Evolutionary conservation across 2,113 vertebrate genomes (phyloP).

Genomic region (Emberiza fucata): DNA sequence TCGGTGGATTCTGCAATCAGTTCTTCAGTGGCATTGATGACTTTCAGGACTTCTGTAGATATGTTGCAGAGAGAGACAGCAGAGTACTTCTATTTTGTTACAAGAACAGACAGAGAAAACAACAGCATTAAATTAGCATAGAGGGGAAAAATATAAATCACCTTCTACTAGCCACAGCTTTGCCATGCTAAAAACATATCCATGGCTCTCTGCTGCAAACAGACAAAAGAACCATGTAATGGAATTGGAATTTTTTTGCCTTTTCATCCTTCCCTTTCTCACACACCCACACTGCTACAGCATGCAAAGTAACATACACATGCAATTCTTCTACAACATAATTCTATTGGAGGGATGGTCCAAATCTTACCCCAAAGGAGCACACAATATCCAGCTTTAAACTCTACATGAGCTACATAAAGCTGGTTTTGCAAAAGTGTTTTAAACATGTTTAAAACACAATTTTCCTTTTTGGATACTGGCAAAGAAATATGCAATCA

Average conservation of each 20-base stretch:
- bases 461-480: neutral
- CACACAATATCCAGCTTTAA: neutral
- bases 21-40: conserved; percentile 94
- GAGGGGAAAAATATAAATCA: neutral
- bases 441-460: conserved; percentile 22
- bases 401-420: neutral
- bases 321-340: neutral
- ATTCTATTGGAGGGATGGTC: neutral
- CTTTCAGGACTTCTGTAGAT: conserved; percentile 95
- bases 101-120: conserved; percentile 67
- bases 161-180: neutral
- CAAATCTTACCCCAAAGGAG: neutral
- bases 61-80: conserved; percentile 97
- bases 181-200: neutral
- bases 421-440: neutral
- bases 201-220: neutral
- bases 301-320: neutral
- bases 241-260: neutral
- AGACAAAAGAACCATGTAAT: neutral
- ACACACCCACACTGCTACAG: neutral
- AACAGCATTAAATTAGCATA: conserved; percentile 66
- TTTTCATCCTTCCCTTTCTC: neutral
- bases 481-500: neutral
- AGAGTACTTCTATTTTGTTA: conserved; percentile 89
- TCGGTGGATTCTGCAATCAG: conserved; percentile 85